Evolutionary conservation across 1,140 invertebrate species (phyloP).

Genomic region (Dreissena polymorpha): DNA sequence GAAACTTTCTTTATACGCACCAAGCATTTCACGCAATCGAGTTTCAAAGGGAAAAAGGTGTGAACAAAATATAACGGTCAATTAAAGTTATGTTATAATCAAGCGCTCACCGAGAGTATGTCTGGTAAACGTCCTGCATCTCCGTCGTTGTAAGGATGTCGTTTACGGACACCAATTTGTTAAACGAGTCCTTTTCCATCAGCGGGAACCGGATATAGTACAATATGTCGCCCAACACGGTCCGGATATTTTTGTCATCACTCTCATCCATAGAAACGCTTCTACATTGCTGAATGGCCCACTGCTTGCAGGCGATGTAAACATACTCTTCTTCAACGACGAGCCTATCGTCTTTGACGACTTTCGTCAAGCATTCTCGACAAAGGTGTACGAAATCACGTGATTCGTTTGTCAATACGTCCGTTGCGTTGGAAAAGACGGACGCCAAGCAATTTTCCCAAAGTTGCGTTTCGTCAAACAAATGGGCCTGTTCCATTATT

Average conservation of each 20-base stretch:
- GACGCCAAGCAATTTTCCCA: conserved; percentile 38
- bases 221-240: conserved; percentile 40
- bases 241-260: conserved; percentile 34
- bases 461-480: conserved; percentile 54
- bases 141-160: conserved; percentile 45
- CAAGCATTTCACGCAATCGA: too few species aligned
- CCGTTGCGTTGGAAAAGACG: conserved; percentile 21
- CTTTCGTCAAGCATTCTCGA: conserved; percentile 34
- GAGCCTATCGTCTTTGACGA: conserved; percentile 49
- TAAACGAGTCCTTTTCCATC: conserved; percentile 41
- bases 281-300: conserved; percentile 52
- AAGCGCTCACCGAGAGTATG: conserved; percentile 16
- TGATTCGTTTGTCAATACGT: conserved; percentile 15
- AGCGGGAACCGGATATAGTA: conserved; percentile 55
- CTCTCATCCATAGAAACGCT: conserved; percentile 14
- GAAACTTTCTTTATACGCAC: too few species aligned
- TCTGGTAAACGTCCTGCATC: conserved; percentile 37
- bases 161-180: conserved; percentile 27
- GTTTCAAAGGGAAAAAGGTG: not conserved
- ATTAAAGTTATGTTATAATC: not conserved
- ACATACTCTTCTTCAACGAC: conserved; percentile 36
- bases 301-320: conserved; percentile 38
- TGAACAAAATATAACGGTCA: not conserved
- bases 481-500: conserved; percentile 56
- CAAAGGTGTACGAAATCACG: conserved; percentile 43